Base-by-base conservation (phyloP, 2,797 vertebrate species). In the Pelochelys cantorii region DNA sequence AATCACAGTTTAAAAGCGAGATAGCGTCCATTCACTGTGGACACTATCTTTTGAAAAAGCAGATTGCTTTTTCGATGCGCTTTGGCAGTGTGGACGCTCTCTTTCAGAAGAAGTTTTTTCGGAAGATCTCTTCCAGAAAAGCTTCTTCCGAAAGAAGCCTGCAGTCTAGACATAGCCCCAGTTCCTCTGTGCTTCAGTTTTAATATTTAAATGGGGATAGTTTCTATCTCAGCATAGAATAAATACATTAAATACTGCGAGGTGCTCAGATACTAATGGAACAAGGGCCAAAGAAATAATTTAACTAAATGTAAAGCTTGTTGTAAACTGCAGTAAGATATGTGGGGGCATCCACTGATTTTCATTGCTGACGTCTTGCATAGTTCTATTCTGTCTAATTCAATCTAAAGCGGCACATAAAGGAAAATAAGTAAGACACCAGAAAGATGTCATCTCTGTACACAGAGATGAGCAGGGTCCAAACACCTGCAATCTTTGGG, bases 161-260 rank as follows among this genome's bases (percentile, higher is more conserved):
- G 42, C 42, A 48, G 42, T 48, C 42, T 48, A 48, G 7, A 48
- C 42, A 8, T 48, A 48, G 42, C 42, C 42, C 42, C 65, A 68
- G 57, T 52, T 13, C 92, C 95, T 93, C 81, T 90, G 29, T 80
- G 15, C 52, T 79, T 90, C 22, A 25, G 15, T 37, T 91, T 71
- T 77, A 86, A 77, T 53, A 71, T 11, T n/a, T 71, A 87, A 91
- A 14, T 6, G 2, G 42, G 31, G 27, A 92, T 84, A 65, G 79
- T 83, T 14, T 92, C 71, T 82, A 17, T 14, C 68, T 91, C 48
- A 57, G 20, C 0, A 2, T 48, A 85, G 55, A 59, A 79, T 80
- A 75, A 88, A 37, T 54, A 48, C 7, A 62, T 60, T 68, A 86
- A 88, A 88, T 55, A 81, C 0, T 85, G 23, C 0, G 5, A 82